Conservation (phyloP, 2,797 vertebrate genomes). For the Acanthurus lineatus region DNA sequence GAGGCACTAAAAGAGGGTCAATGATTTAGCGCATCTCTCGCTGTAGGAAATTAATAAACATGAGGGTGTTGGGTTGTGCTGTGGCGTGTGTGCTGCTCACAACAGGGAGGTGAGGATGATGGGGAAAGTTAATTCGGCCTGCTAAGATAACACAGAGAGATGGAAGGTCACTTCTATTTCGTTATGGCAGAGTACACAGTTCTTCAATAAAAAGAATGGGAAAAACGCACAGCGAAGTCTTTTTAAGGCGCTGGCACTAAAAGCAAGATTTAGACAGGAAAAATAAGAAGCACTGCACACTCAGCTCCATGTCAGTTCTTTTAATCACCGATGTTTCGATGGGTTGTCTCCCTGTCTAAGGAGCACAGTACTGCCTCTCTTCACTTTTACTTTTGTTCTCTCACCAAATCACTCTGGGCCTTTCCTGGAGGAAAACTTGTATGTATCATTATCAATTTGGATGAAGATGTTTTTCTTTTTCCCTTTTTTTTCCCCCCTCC, state of each 20-base stretch:
- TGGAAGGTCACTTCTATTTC: constrained; percentile 73
- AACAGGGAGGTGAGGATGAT: constrained; percentile 69
- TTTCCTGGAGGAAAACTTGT: constrained; percentile 21
- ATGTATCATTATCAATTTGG: constrained; percentile 37
- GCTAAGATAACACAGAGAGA: constrained; percentile 34
- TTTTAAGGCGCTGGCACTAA: too few relatives aligned
- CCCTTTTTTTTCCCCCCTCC: background rate
- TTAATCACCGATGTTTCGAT: too few relatives aligned
- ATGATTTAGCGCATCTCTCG: constrained; percentile 73
- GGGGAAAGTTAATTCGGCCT: constrained; percentile 71
- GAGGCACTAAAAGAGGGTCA: constrained; percentile 77
- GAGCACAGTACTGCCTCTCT: constrained; percentile 35
- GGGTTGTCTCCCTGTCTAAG: too few relatives aligned
- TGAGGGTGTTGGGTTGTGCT: constrained; percentile 62
- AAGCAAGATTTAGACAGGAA: too few relatives aligned
- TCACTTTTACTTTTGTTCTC: constrained; percentile 23
- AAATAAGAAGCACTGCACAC: too few relatives aligned
- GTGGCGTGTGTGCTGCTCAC: constrained; percentile 57
- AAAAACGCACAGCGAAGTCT: too few relatives aligned
- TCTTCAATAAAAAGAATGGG: background rate
- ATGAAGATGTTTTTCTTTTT: background rate
- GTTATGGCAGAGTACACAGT: constrained; percentile 27
- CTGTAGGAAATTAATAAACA: constrained; percentile 80
- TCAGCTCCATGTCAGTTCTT: too few relatives aligned
- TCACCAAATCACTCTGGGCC: constrained; percentile 12